Conservation (phyloP, 2,113 vertebrate species). For the Microcebus murinus region DNA sequence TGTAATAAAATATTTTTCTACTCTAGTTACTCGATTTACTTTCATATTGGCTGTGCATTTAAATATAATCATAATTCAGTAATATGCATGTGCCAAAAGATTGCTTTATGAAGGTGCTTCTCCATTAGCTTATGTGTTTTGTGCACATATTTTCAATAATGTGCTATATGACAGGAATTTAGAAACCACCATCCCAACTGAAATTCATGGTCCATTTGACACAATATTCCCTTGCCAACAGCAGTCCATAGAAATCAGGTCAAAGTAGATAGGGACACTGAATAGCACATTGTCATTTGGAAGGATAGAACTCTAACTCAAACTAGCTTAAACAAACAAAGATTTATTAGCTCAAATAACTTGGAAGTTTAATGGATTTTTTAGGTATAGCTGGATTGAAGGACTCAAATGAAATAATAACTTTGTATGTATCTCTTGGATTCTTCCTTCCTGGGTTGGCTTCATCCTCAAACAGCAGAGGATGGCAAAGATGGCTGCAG, state of each 20-base stretch:
- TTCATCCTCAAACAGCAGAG: constrained; percentile 37
- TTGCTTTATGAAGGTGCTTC: neutral
- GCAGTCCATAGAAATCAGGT: neutral
- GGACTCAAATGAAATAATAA: constrained; percentile 16
- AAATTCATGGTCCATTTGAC: neutral
- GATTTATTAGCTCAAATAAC: neutral
- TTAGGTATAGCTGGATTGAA: neutral
- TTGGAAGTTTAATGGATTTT: constrained; percentile 32
- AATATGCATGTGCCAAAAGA: neutral
- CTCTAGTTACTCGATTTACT: neutral
- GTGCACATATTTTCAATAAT: neutral
- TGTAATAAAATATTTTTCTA: neutral
- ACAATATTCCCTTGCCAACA: neutral
- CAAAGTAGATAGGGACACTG: neutral
- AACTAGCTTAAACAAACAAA: constrained; percentile 2
- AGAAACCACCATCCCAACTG: neutral
- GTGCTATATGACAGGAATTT: constrained; percentile 26
- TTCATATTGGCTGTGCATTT: neutral
- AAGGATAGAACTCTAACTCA: constrained; percentile 22
- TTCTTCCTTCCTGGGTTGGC: constrained; percentile 35
- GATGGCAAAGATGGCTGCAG: constrained; percentile 24
- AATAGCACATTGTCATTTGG: constrained; percentile 18
- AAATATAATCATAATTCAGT: neutral
- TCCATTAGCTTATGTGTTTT: neutral
- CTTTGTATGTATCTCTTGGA: constrained; percentile 9